Conservation (phyloP, 2,888 invertebrate genomes). For the Piscicola geometra region DNA sequence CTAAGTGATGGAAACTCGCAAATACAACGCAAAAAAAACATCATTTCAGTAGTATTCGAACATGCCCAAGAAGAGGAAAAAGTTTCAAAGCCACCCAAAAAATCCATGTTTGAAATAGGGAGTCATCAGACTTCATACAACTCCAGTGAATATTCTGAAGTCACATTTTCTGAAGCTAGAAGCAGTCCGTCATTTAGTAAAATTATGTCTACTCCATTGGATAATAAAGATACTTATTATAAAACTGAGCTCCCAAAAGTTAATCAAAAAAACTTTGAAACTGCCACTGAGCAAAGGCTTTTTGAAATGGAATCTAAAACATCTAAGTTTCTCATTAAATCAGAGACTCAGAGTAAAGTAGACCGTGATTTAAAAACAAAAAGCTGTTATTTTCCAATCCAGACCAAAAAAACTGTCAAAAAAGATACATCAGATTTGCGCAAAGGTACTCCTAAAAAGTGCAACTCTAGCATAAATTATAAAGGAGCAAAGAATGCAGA, state of each 20-base stretch:
- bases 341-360: background rate
- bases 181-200: background rate
- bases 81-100: background rate
- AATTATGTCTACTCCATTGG: background rate
- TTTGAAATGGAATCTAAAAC: background rate
- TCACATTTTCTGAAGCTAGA: background rate
- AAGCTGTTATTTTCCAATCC: background rate
- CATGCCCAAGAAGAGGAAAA: background rate
- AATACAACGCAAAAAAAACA: conserved; percentile 28
- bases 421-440: background rate
- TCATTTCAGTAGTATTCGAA: conserved; percentile 28
- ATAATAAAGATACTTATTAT: too few relatives aligned
- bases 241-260: too few relatives aligned
- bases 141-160: background rate
- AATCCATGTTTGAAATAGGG: conserved; percentile 27
- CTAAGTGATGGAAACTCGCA: background rate
- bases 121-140: background rate
- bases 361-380: background rate
- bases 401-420: background rate
- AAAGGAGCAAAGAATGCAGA: too few relatives aligned
- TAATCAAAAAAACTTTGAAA: background rate
- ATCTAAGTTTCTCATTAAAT: background rate
- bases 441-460: too few relatives aligned
- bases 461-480: too few relatives aligned
- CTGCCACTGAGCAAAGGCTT: background rate